Evolutionary conservation across 2,797 vertebrate genomes (phyloP).

Genomic region (Carduelis carduelis): DNA sequence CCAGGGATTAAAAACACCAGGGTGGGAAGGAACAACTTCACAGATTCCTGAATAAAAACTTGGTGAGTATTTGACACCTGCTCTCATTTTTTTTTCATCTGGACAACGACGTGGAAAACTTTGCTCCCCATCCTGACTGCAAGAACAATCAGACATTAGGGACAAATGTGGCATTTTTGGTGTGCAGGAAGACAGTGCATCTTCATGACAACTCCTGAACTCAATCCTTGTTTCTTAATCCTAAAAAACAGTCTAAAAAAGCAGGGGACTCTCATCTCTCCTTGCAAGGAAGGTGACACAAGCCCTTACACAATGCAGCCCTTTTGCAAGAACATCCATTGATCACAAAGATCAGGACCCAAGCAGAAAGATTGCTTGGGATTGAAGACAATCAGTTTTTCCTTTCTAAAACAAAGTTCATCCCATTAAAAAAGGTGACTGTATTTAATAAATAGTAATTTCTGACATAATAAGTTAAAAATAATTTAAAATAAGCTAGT

Average conservation of each 20-base stretch:
- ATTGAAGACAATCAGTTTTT: not conserved
- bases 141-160: not conserved
- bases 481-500: conserved; percentile 39
- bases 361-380: not conserved
- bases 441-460: conserved; percentile 50
- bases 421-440: not conserved
- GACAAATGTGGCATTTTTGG: not conserved
- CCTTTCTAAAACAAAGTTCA: not conserved
- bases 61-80: not conserved
- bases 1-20: not conserved
- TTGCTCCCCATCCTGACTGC: not conserved
- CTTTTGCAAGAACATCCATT: not conserved
- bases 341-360: not conserved
- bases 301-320: not conserved
- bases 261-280: not conserved
- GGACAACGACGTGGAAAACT: not conserved
- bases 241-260: not conserved
- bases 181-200: not conserved
- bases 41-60: not conserved
- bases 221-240: not conserved
- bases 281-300: not conserved
- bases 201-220: not conserved
- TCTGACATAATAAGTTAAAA: conserved; percentile 54
- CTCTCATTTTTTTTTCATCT: not conserved
- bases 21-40: not conserved